A percentile compares a stretch with the other conserved stretches of the same genome.
Conservation (phyloP, 92 coral and sea anemone genomes). For the Palythoa heliodiscus region DNA sequence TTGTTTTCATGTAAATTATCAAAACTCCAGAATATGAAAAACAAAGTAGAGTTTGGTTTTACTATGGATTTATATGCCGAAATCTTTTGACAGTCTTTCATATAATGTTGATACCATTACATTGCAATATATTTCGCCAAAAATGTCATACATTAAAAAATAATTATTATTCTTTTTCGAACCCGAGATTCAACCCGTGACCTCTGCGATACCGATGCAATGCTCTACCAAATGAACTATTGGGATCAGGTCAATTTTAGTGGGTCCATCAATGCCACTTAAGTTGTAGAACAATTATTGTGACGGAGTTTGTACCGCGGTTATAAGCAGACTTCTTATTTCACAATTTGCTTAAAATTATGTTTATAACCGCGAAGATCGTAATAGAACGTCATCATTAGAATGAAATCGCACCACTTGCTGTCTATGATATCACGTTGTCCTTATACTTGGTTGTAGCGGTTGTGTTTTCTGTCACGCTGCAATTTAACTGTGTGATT, state of each 20-base stretch:
- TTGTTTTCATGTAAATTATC: not conserved
- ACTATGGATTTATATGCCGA: not conserved
- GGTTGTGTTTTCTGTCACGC: constrained; percentile 49
- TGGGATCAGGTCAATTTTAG: constrained; percentile 56
- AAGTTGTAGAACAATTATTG: too few relatives aligned
- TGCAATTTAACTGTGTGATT: constrained; percentile 45
- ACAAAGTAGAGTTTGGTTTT: not conserved
- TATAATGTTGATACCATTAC: not conserved
- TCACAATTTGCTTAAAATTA: too few relatives aligned
- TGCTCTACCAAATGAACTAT: too few relatives aligned
- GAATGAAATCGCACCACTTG: constrained; percentile 67
- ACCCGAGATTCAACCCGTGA: too few relatives aligned
- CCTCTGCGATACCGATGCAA: too few relatives aligned
- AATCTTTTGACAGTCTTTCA: constrained; percentile 2
- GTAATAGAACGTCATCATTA: too few relatives aligned
- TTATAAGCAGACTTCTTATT: too few relatives aligned
- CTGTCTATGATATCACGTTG: constrained; percentile 63
- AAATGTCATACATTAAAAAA: not conserved
- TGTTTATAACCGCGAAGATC: too few relatives aligned
- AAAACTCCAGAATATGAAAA: not conserved
- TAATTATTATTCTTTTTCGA: not conserved
- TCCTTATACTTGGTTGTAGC: constrained; percentile 64
- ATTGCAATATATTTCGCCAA: constrained; percentile 4
- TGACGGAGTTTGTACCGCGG: too few relatives aligned
- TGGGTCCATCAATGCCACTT: too few relatives aligned